Percentiles rank a stretch among this genome's conserved stretches.
phyloP scores from a whole-genome alignment of 2,113 vertebrate species.

The Tor tambroides region DNA sequence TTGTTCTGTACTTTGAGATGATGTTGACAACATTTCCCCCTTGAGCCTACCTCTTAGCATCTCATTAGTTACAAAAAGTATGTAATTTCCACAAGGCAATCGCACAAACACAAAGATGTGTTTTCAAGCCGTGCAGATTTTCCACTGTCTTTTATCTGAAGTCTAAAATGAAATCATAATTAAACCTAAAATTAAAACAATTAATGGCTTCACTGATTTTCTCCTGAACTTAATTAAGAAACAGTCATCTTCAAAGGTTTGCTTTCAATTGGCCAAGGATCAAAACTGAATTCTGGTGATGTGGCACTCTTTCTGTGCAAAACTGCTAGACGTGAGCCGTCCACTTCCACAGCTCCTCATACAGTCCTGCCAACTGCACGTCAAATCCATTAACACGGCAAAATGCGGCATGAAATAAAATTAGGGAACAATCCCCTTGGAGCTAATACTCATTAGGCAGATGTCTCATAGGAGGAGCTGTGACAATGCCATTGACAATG shows the following conservation, averaged over 20 bases:
- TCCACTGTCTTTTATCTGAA: constrained; percentile 38
- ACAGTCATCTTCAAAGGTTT: constrained; percentile 53
- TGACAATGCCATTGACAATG: constrained; percentile 9
- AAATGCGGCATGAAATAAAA: constrained; percentile 41
- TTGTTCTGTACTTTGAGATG: background rate
- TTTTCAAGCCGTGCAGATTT: constrained; percentile 31
- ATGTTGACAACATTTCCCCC: background rate
- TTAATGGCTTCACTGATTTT: constrained; percentile 54
- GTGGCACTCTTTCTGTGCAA: background rate
- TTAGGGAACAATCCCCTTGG: constrained; percentile 26
- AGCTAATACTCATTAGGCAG: constrained; percentile 28
- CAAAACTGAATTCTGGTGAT: constrained; percentile 28
- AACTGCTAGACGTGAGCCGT: background rate
- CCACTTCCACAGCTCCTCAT: background rate
- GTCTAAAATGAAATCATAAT: constrained; percentile 47
- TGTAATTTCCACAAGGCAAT: constrained; percentile 14
- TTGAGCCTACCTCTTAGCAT: background rate
- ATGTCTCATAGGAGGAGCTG: background rate
- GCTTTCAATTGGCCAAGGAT: constrained; percentile 52
- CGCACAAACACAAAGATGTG: background rate
- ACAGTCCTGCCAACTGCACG: constrained; percentile 15
- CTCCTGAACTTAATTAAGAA: constrained; percentile 44
- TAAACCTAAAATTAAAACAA: constrained; percentile 60
- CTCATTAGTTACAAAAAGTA: background rate
- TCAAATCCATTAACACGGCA: constrained; percentile 48